phyloP scores from a whole-genome alignment of 1,140 invertebrate genomes.

The Pachypeltis micranthus region DNA sequence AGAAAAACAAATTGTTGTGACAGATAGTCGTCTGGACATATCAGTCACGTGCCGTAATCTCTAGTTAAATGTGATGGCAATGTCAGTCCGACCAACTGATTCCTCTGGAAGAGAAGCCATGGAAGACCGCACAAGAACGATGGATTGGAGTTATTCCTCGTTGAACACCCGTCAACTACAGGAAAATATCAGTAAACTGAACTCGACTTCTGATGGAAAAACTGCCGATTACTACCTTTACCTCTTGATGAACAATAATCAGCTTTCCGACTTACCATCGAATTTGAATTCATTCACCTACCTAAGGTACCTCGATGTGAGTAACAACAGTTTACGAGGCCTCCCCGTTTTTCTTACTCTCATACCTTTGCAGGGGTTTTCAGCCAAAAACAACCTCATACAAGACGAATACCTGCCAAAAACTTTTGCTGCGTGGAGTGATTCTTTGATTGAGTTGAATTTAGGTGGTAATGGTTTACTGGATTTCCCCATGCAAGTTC shows the following conservation, averaged over 20 bases:
- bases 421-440: conserved; percentile 47
- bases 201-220: conserved; percentile 37
- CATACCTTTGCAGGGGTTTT: conserved; percentile 61
- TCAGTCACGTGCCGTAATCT: no score
- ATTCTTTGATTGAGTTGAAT: conserved; percentile 67
- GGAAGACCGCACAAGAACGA: conserved; percentile 39
- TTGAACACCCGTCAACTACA: conserved; percentile 43
- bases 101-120: not conserved
- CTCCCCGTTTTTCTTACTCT: conserved; percentile 62
- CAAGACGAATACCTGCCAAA: conserved; percentile 75
- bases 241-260: conserved; percentile 58
- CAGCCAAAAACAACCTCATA: conserved; percentile 79
- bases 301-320: conserved; percentile 68
- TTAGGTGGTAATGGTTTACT: conserved; percentile 80
- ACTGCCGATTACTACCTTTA: conserved; percentile 48
- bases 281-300: conserved; percentile 50
- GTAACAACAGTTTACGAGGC: conserved; percentile 65
- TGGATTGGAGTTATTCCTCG: conserved; percentile 56
- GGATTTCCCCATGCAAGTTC: conserved; percentile 73
- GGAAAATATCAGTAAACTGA: conserved; percentile 42
- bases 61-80: conserved; percentile 50
- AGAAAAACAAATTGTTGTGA: no score
- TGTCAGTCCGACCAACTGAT: conserved; percentile 51
- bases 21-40: no score
- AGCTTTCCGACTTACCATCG: conserved; percentile 40